phyloP scores from a whole-genome alignment of 2,797 vertebrate species.

The Odontamblyopus lacepedii region DNA sequence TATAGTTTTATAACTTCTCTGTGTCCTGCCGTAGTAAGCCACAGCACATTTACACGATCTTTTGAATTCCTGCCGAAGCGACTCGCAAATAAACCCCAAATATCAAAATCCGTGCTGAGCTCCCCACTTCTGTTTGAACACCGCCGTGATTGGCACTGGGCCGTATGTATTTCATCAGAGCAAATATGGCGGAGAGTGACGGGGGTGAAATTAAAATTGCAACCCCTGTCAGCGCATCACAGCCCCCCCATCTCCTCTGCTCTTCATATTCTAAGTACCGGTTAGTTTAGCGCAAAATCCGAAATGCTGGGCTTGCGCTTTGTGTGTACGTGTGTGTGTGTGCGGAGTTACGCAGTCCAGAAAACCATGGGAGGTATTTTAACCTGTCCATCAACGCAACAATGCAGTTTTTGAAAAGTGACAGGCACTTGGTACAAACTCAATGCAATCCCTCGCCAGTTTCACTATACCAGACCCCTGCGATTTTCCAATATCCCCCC shows the following conservation, averaged over 20 bases:
- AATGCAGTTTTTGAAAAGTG: slow-evolving; percentile 74
- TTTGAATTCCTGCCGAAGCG: slow-evolving; percentile 7
- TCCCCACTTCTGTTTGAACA: slow-evolving; percentile 25
- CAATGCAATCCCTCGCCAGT: slow-evolving; percentile 48
- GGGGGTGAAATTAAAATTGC: slow-evolving; percentile 82
- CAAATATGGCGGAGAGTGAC: slow-evolving; percentile 70
- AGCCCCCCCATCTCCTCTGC: slow-evolving; percentile 64
- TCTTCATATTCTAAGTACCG: slow-evolving; percentile 62
- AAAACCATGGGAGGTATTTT: slow-evolving; percentile 57
- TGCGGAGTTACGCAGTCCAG: background rate
- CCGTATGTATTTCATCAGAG: slow-evolving; percentile 73
- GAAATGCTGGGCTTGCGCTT: slow-evolving; percentile 19
- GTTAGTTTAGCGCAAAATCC: slow-evolving; percentile 65
- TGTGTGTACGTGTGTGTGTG: slow-evolving; percentile 6
- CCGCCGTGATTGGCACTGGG: slow-evolving; percentile 72
- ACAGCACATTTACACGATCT: background rate
- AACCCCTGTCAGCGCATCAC: slow-evolving; percentile 72
- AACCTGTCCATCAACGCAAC: slow-evolving; percentile 67
- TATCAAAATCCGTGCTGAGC: slow-evolving; percentile 25
- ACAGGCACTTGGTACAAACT: slow-evolving; percentile 68
- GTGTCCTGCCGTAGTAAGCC: no score
- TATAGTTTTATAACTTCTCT: no score
- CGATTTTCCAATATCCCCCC: slow-evolving; percentile 40
- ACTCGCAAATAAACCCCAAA: background rate
- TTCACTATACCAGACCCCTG: slow-evolving; percentile 36